Evolutionary conservation across 2,888 invertebrate species (phyloP), one percentile per base, ranked within the genome.

Genomic region (Galerucella nymphaeae): DNA sequence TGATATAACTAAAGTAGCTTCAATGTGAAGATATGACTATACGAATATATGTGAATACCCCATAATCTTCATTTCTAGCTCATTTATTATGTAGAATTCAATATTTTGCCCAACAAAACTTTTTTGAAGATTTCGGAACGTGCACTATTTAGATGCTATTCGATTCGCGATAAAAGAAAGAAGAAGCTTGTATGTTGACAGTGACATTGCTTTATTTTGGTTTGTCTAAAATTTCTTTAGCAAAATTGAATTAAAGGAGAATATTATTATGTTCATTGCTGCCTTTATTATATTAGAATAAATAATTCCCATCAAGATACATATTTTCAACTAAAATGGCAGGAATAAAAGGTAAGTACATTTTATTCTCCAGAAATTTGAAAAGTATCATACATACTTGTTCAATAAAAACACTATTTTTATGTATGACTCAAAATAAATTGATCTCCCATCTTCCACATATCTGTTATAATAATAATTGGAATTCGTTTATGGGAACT

Each of bases 341-440:
- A 48, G 76, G 76, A 55, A 76, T 76, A 72, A 76, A 76, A 75
- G 75, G 76, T 76, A 66, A 67, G 58, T 59, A 6, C 5, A 38
- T 1, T 30, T 59, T n/a, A n/a, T 20, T 57, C 23, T 23, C 6
- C 23, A 23, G 23, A 3, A n/a, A n/a, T n/a, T n/a, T n/a, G n/a
- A 2, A 11, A 11, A 23, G 18, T 66, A 10, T 64, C 45, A 13
- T 13, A n/a, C n/a, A 4, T 45, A 45, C 5, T 13, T 13, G 13
- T 45, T 38, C 30, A 38, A 38, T 38, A 38, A 38, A n/a, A 38
- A 38, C 30, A 45, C 45, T 45, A 45, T 6, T 48, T 48, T 48
- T 48, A 48, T 8, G 14, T 48, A 1, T 18, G 53, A 53, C 53
- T 53, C 53, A 53, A 16, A 53, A 16, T 9, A 48, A 48, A 48